phyloP scores from a whole-genome alignment of 2,888 invertebrate genomes.

The Heteromurus nitidus region DNA sequence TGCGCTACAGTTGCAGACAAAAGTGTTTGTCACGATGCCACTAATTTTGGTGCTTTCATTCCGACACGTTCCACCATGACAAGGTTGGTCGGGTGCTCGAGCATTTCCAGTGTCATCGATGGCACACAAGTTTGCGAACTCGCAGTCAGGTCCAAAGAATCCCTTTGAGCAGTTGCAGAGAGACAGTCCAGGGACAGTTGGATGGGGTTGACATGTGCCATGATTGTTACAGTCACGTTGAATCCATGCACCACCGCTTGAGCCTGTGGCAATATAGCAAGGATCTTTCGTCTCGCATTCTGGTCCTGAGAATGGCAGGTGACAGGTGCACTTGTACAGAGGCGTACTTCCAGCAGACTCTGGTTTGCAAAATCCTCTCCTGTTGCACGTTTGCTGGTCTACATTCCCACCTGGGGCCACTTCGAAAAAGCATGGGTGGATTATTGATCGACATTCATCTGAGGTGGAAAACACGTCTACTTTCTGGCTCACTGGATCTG shows the following conservation, averaged over 20 bases:
- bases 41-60: not conserved
- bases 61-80: not conserved
- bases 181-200: not conserved
- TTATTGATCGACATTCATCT: not conserved
- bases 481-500: not conserved
- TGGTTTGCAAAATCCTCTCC: not conserved
- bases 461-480: not conserved
- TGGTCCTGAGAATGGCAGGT: not conserved
- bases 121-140: not conserved
- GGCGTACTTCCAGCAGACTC: not conserved
- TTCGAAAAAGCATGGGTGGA: not conserved
- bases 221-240: not conserved
- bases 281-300: not conserved
- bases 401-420: not conserved
- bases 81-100: not conserved
- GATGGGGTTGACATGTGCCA: not conserved
- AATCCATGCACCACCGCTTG: not conserved
- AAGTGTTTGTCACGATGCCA: not conserved
- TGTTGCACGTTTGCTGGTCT: not conserved
- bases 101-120: not conserved
- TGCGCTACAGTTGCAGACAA: not conserved
- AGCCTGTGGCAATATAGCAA: not conserved
- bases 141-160: not conserved
- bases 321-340: not conserved
- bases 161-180: not conserved